Evolutionary conservation across 2,797 vertebrate genomes (phyloP), one percentile per base, ranked within the genome.

Genomic region (Manis crassicaudata): DNA sequence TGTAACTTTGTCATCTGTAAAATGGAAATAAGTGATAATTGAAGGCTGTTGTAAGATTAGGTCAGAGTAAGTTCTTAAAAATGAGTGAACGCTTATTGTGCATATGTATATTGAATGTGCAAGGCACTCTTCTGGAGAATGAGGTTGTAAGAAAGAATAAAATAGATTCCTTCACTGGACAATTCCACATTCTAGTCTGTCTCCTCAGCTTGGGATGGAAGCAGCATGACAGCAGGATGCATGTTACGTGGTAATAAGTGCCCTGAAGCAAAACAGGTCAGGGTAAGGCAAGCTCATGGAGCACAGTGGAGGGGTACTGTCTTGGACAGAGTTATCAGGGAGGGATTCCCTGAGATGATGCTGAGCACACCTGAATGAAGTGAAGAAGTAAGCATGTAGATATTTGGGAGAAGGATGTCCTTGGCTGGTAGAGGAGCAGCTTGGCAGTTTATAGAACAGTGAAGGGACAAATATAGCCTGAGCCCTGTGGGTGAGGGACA

Each of bases 81-180:
- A 35, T 58, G 20, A 6, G 43, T 81, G 17, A 63, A 60, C 20
- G 23, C 80, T 85, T 94, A 46, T 90, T 95, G 32, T 95, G 37
- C 13, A 95, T 58, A 77, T 73, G 21, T 17, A 32, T 92, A 7
- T 56, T 88, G 43, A 84, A 29, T 27, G 5, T 65, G 6, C 6
- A 93, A 94, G 29, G 40, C 25, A 75, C 14, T 93, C n/a, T 80
- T 81, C 29, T 70, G 62, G 68, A 79, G 77, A 85, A 72, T 88
- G 27, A 56, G 18, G 25, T 58, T 65, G 16, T 50, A 32, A 43
- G 43, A 79, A 52, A 68, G 56, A 88, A 84, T 85, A 72, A 96
- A 89, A 67, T 13, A n/a, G 17, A 10, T 85, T 58, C 20, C 13
- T n/a, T 8, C 29, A 0, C 35, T 88, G 46, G 43, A 58, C 11